These are phyloP conservation scores for Druceiella hillmani DNA, from an alignment of 2,888 invertebrate genomes.

Conservation along the genomic window DNA sequence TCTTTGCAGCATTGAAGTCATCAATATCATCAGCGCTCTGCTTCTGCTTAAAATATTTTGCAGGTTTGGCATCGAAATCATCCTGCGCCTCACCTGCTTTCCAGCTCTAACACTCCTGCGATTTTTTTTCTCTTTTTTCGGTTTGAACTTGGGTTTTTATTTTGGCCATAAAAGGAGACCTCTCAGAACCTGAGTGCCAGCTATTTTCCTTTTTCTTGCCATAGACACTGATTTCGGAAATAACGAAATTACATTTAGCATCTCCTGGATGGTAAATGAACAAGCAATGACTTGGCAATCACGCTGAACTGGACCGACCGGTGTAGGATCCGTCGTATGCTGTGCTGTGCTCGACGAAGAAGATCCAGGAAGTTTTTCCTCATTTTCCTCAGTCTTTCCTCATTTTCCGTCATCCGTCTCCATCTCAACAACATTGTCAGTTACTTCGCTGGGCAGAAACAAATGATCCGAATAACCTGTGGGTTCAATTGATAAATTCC, in stretches of 20 bases:
- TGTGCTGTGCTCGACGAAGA: not conserved
- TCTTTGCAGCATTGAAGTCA: too few species aligned
- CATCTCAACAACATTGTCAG: slow-evolving; percentile 9
- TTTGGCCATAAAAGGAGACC: not conserved
- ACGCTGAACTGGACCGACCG: slow-evolving; percentile 1
- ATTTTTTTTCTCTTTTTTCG: too few species aligned
- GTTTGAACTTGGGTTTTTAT: not conserved
- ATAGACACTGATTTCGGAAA: slow-evolving; percentile 1
- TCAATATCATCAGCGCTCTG: too few species aligned
- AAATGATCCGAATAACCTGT: slow-evolving; percentile 13
- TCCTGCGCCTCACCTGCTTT: too few species aligned
- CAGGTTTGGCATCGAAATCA: too few species aligned
- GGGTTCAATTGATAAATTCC: too few species aligned
- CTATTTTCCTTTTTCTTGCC: not conserved
- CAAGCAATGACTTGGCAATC: not conserved
- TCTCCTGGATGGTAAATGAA: slow-evolving; percentile 1
- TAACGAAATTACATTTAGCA: not conserved
- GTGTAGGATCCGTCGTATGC: not conserved
- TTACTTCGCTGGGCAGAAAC: slow-evolving; percentile 12
- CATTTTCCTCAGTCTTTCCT: slow-evolving; percentile 7
- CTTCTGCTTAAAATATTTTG: too few species aligned
- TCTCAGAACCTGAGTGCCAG: not conserved
- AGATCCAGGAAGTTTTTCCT: slow-evolving; percentile 4
- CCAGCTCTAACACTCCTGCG: too few species aligned
- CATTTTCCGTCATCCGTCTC: slow-evolving; percentile 3